Percentiles rank a stretch among this genome's conserved stretches.
Conservation (phyloP, 2,888 invertebrate genomes). For the Melanostoma scalare region DNA sequence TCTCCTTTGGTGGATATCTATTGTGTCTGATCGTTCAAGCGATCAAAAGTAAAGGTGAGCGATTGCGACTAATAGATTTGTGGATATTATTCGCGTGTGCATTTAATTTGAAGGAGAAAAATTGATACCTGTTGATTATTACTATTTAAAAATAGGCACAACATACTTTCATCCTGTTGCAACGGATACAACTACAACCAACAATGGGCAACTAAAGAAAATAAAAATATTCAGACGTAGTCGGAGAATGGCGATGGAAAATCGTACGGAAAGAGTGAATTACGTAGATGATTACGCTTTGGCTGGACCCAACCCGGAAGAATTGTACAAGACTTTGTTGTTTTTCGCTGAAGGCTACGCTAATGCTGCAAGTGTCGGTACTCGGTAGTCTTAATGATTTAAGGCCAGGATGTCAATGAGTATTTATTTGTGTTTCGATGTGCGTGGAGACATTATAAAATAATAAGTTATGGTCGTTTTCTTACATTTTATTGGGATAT, state of each 20-base stretch:
- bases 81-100: conserved; percentile 71
- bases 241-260: conserved; percentile 68
- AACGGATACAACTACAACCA: conserved; percentile 76
- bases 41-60: conserved; percentile 85
- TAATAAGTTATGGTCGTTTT: too few relatives aligned
- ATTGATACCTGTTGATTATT: not conserved
- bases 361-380: conserved; percentile 45
- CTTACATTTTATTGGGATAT: too few relatives aligned
- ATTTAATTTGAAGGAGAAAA: conserved; percentile 22
- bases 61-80: conserved; percentile 67
- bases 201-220: conserved; percentile 77
- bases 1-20: conserved; percentile 93
- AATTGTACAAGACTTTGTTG: conserved; percentile 81
- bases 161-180: conserved; percentile 81
- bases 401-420: conserved; percentile 26
- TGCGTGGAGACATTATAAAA: too few relatives aligned
- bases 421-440: not conserved
- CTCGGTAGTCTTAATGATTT: conserved; percentile 24
- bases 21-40: conserved; percentile 90
- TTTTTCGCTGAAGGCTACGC: conserved; percentile 82
- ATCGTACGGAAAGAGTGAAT: conserved; percentile 35
- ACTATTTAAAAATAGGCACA: conserved; percentile 75
- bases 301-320: conserved; percentile 78
- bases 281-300: conserved; percentile 79
- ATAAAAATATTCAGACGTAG: conserved; percentile 80